Conservation (phyloP, 2,888 invertebrate species). For the Mesorhabditis sp. region DNA sequence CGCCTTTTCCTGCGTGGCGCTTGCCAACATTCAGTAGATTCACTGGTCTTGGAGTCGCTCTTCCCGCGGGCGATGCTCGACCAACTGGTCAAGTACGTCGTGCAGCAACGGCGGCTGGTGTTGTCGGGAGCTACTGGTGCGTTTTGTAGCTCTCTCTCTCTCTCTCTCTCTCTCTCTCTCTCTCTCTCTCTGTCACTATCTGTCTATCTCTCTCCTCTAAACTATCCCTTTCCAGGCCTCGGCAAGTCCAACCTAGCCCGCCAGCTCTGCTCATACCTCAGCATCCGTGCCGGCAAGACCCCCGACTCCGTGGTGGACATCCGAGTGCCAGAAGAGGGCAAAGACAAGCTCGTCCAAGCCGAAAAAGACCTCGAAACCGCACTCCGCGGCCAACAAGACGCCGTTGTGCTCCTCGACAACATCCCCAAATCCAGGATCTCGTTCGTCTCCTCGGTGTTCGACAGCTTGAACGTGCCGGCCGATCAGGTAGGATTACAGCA, state of each 20-base stretch:
- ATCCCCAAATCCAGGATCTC: constrained; percentile 44
- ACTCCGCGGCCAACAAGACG: constrained; percentile 21
- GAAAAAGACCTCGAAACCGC: constrained; percentile 32
- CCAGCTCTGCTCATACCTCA: constrained; percentile 87
- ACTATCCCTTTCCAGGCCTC: neutral
- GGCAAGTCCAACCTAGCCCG: constrained; percentile 90
- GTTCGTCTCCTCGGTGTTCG: constrained; percentile 42
- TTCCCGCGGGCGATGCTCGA: constrained; percentile 67
- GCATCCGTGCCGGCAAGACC: constrained; percentile 39
- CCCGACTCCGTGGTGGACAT: constrained; percentile 41
- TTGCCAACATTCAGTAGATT: constrained; percentile 81
- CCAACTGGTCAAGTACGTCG: constrained; percentile 80
- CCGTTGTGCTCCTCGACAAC: constrained; percentile 50
- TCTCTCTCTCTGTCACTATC: neutral
- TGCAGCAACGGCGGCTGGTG: constrained; percentile 87
- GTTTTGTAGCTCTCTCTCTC: neutral
- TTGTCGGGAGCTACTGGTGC: constrained; percentile 76
- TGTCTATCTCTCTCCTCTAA: neutral
- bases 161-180: neutral
- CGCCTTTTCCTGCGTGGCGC: constrained; percentile 62
- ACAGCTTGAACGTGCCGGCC: constrained; percentile 22
- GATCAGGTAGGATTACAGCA: constrained; percentile 1
- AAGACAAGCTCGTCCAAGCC: constrained; percentile 27
- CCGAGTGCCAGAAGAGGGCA: constrained; percentile 43
- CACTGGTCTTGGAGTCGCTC: constrained; percentile 65